Percentiles rank a stretch among this genome's conserved stretches.
phyloP scores from a whole-genome alignment of 2,888 invertebrate genomes.

The Cosmia pyralina region DNA sequence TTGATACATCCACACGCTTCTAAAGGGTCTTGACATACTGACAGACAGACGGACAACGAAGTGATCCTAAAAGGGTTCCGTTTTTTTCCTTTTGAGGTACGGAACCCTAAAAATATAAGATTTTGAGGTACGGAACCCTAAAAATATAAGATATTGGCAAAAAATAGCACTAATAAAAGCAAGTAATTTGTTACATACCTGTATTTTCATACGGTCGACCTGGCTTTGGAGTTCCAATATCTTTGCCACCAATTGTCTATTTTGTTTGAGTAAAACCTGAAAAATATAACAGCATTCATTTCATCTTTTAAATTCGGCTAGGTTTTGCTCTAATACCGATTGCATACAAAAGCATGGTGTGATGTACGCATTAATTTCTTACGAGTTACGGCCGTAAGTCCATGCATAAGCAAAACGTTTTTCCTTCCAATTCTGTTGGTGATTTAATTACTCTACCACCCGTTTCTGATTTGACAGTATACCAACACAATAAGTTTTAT shows the following conservation, averaged over 20 bases:
- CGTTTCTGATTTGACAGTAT: neutral
- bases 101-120: no score
- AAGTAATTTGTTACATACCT: slow-evolving; percentile 59
- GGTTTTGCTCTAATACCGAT: neutral
- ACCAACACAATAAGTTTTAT: neutral
- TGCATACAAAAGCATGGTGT: neutral
- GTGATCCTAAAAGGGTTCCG: no score
- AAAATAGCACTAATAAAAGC: neutral
- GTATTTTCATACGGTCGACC: slow-evolving; percentile 70
- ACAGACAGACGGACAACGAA: no score
- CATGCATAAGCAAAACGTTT: neutral
- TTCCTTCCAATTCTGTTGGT: neutral
- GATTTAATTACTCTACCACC: neutral
- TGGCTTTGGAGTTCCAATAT: slow-evolving; percentile 76
- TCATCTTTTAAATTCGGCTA: neutral
- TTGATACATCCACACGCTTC: no score
- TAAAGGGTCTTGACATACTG: no score
- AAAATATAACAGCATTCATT: slow-evolving; percentile 6
- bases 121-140: neutral
- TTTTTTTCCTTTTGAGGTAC: no score
- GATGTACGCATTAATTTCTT: neutral
- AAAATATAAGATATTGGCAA: no score
- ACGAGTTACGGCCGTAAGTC: neutral
- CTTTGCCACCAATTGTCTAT: slow-evolving; percentile 69
- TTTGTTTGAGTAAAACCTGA: slow-evolving; percentile 63